Evolutionary conservation across 92 coral and sea anemone genomes (phyloP).

Genomic region (Diadumene lineata): DNA sequence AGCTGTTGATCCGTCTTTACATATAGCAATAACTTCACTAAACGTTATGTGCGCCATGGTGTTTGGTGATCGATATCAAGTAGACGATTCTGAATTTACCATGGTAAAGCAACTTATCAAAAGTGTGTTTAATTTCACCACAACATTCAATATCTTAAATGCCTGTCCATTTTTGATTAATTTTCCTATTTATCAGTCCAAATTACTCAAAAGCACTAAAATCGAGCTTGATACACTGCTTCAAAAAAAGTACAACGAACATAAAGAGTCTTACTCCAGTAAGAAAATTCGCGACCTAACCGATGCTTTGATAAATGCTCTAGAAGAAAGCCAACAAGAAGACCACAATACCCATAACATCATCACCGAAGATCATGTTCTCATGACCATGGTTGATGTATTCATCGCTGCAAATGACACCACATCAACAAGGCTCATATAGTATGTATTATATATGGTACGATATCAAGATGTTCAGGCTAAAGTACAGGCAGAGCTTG

Average conservation of each 20-base stretch:
- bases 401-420: slow-evolving; percentile 65
- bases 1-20: slow-evolving; percentile 49
- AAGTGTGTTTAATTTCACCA: slow-evolving; percentile 41
- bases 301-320: slow-evolving; percentile 63
- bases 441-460: slow-evolving; percentile 49
- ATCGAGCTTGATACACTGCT: slow-evolving; percentile 57
- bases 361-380: slow-evolving; percentile 59
- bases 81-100: slow-evolving; percentile 70
- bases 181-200: slow-evolving; percentile 56
- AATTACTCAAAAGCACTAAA: slow-evolving; percentile 39
- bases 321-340: slow-evolving; percentile 25
- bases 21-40: slow-evolving; percentile 43
- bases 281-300: slow-evolving; percentile 61
- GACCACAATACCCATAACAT: slow-evolving; percentile 9
- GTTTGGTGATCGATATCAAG: slow-evolving; percentile 70
- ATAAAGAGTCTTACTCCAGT: slow-evolving; percentile 48
- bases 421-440: slow-evolving; percentile 40
- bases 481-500: slow-evolving; percentile 47
- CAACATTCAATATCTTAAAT: slow-evolving; percentile 58
- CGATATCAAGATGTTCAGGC: slow-evolving; percentile 51
- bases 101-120: slow-evolving; percentile 56
- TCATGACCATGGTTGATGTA: slow-evolving; percentile 49
- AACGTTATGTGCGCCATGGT: slow-evolving; percentile 67
- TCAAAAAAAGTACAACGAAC: slow-evolving; percentile 48
- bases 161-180: slow-evolving; percentile 57